Evolutionary conservation across 2,113 vertebrate genomes (phyloP).

Genomic region (Sapayoa aenigma): DNA sequence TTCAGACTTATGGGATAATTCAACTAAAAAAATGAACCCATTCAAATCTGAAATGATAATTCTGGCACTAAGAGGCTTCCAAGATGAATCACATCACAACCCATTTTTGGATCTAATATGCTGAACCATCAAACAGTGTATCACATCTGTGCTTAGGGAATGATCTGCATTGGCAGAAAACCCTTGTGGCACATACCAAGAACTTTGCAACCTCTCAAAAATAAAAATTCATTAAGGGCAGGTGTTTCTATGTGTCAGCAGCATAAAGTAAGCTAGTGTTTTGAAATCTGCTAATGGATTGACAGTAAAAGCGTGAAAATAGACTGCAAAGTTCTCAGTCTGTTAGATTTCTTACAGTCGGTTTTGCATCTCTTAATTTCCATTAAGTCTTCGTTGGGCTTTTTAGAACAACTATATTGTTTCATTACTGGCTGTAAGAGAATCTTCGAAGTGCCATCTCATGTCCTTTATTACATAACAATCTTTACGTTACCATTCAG

Average conservation of each 20-base stretch:
- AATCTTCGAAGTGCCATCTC: neutral
- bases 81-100: neutral
- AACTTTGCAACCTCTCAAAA: neutral
- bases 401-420: neutral
- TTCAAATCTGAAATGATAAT: neutral
- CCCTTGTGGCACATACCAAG: neutral
- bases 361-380: neutral
- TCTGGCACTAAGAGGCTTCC: neutral
- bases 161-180: rapidly evolving
- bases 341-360: neutral
- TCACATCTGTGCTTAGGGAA: neutral
- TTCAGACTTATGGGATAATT: neutral
- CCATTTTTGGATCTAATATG: neutral
- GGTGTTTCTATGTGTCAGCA: neutral
- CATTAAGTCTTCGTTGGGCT: neutral
- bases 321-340: neutral
- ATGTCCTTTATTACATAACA: neutral
- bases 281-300: neutral
- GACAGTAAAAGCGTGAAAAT: neutral
- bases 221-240: neutral
- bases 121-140: neutral
- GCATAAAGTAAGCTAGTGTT: neutral
- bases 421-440: neutral
- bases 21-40: neutral
- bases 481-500: neutral